Conservation (phyloP, 2,888 invertebrate species). For the Hofmannophila pseudospretella region DNA sequence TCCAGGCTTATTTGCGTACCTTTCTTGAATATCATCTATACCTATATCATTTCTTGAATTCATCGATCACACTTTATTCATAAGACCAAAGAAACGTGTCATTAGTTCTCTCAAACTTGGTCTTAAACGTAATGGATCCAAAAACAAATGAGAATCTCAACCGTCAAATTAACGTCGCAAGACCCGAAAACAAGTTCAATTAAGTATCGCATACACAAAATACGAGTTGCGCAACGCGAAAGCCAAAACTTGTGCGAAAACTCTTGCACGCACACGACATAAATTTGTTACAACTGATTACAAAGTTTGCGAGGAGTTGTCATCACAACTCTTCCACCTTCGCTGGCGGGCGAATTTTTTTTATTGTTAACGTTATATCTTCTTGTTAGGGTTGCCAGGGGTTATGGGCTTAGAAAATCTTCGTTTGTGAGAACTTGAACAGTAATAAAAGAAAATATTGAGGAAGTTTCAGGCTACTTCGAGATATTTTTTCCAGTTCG, state of each 20-base stretch:
- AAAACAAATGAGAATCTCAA: constrained; percentile 9
- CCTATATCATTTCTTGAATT: too few relatives aligned
- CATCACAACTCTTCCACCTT: constrained; percentile 72
- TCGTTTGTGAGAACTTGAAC: too few relatives aligned
- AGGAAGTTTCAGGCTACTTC: too few relatives aligned
- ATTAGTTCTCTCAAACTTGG: too few relatives aligned
- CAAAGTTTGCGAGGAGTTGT: constrained; percentile 66
- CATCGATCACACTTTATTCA: too few relatives aligned
- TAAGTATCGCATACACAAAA: constrained; percentile 23
- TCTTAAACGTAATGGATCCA: too few relatives aligned
- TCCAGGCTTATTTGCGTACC: too few relatives aligned
- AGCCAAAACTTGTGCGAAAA: constrained; percentile 17
- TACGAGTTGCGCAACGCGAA: constrained; percentile 11
- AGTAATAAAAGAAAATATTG: too few relatives aligned
- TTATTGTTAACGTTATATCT: constrained; percentile 69
- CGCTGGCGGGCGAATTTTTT: constrained; percentile 51
- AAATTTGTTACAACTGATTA: constrained; percentile 75
- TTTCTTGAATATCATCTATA: constrained; percentile 11
- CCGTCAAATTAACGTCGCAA: constrained; percentile 30
- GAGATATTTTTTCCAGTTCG: too few relatives aligned
- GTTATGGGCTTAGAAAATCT: not conserved
- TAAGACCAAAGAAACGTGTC: too few relatives aligned
- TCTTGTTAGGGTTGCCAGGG: constrained; percentile 19
- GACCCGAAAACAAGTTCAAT: constrained; percentile 25
- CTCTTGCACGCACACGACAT: constrained; percentile 59